Conservation (phyloP, 1,140 invertebrate genomes). For the Drosophila malerkotliana region DNA sequence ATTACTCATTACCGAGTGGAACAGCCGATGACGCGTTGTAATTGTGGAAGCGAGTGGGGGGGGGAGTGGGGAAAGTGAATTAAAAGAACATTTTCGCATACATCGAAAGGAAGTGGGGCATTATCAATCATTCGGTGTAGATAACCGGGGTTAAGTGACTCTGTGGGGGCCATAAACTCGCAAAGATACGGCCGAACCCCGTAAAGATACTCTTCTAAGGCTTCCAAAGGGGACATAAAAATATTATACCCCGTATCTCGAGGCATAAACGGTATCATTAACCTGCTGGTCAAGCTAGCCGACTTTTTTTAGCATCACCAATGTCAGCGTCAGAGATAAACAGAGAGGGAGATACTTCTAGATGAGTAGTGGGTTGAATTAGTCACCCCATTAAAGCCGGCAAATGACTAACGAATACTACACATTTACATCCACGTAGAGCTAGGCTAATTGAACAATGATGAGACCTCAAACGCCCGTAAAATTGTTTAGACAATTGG, state of each 20-base stretch:
- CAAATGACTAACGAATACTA: slow-evolving; percentile 44
- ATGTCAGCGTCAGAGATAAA: neutral
- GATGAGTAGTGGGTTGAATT: slow-evolving; percentile 34
- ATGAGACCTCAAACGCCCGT: slow-evolving; percentile 26
- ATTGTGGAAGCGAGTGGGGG: neutral
- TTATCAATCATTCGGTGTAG: slow-evolving; percentile 61
- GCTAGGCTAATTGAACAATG: slow-evolving; percentile 29
- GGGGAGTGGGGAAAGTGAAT: slow-evolving; percentile 27
- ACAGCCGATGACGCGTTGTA: slow-evolving; percentile 61
- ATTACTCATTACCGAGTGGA: slow-evolving; percentile 50
- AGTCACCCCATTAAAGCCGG: slow-evolving; percentile 52
- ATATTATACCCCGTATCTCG: neutral
- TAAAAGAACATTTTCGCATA: slow-evolving; percentile 42
- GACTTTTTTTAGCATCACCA: slow-evolving; percentile 30
- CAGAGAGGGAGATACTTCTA: slow-evolving; percentile 1
- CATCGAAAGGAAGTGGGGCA: slow-evolving; percentile 59
- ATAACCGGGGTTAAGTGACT: slow-evolving; percentile 20
- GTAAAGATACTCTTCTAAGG: neutral
- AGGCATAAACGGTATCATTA: slow-evolving; percentile 2
- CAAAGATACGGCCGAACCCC: too few species aligned
- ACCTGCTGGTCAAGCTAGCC: slow-evolving; percentile 19
- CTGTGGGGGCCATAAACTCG: slow-evolving; percentile 3
- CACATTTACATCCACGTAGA: slow-evolving; percentile 13
- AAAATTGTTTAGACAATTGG: slow-evolving; percentile 40
- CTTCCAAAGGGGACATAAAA: neutral